Evolutionary conservation across 1,140 invertebrate species (phyloP), one percentile per base, ranked within the genome.

Genomic region (Ceratoteleas bidentatus): DNA sequence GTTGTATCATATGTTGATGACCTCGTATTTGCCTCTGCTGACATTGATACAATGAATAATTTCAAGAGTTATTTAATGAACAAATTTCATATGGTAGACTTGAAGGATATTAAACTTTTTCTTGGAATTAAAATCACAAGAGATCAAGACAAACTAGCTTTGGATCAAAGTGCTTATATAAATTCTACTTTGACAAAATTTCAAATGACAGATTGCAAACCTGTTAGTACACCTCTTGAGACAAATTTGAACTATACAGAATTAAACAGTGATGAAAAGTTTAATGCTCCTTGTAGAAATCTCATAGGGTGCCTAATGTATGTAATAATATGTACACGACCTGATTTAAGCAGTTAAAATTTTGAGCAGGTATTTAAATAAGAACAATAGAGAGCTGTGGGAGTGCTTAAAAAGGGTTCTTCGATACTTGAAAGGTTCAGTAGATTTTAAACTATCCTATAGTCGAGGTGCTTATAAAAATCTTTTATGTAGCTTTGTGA

Each of bases 131-230:
- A 38, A 60, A 57, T 74, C 33, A 14, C 10, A 32, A 64, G 64
- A 53, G 58, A 5, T 58, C 65, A 70, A n/a, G 43, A 76, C 33
- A 57, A 61, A 68, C 68, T 68, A 24, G 56, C 62, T 34, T 38
- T 68, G 24, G 64, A 76, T 61, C 73, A 73, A 66, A 79, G 57
- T 66, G 45, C 47, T 40, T 73, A 73, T 11, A 73, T 83, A 13
- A 65, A 73, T 49, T 69, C 75, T 6, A 53, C 74, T 24, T 45
- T 83, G 33, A 40, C 2, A 0, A 57, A 57, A 40, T 57, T 60
- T 60, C 6, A 49, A n/a, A 49, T 49, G 45, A n/a, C 6, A 0
- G 45, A 49, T 10, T 49, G 45, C 6, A 49, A 49, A 13, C 3
- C 45, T 6, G 45, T 49, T 3, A 49, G 13, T 13, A 49, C 45